Conservation (phyloP, 1,140 invertebrate genomes). For the Chionoecetes opilio region DNA sequence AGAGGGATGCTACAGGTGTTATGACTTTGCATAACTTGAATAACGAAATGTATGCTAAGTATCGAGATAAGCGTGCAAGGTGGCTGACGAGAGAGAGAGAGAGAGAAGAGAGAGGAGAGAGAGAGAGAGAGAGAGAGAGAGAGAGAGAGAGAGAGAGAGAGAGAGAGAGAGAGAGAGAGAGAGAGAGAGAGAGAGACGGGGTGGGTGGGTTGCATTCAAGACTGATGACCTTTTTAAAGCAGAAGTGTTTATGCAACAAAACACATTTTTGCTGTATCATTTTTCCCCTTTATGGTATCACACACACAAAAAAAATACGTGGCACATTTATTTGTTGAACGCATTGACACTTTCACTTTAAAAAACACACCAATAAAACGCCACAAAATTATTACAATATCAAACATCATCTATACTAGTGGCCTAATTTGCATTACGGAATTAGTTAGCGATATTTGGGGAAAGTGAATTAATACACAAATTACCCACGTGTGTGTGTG, state of each 20-base stretch:
- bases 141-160: not conserved
- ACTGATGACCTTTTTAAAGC: constrained; percentile 33
- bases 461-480: too few species aligned
- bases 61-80: not conserved
- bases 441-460: too few species aligned
- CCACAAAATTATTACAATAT: too few species aligned
- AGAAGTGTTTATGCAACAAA: constrained; percentile 31
- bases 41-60: not conserved
- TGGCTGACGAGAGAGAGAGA: not conserved
- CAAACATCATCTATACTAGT: too few species aligned
- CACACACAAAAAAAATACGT: too few species aligned
- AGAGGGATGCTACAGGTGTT: not conserved
- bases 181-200: not conserved
- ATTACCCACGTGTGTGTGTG: too few species aligned
- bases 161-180: not conserved
- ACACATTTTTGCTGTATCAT: not conserved
- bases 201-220: not conserved
- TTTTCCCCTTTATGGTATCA: not conserved
- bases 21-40: not conserved
- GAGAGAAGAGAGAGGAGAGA: not conserved
- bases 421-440: too few species aligned
- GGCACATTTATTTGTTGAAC: too few species aligned
- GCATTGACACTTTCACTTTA: too few species aligned
- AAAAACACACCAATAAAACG: too few species aligned
- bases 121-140: not conserved